Evolutionary conservation across 1,140 invertebrate genomes (phyloP), one percentile per base, ranked within the genome.

Genomic region (Subanguina moxae): DNA sequence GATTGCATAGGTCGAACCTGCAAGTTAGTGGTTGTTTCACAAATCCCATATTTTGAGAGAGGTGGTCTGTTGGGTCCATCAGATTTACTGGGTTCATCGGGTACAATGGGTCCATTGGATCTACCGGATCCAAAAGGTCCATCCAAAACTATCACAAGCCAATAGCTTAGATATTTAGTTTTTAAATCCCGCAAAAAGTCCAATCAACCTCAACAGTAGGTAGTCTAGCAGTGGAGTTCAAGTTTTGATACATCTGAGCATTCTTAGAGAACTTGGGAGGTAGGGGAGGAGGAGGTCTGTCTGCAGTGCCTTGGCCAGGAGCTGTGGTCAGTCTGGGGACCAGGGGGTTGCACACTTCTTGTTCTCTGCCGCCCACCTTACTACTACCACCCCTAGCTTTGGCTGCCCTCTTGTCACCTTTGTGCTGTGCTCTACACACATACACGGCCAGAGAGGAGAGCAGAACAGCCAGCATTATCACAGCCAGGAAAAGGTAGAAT

Each of bases 161-260:
- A n/a, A n/a, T n/a, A n/a, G n/a, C n/a, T 64, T 46, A 64, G 42
- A 32, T 64, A n/a, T 32, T 64, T 38, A 32, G 15, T 1, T 27
- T 28, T 21, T 46, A 46, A 64, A 64, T n/a, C 21, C 21, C 3
- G 25, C 23, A 17, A 17, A 46, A 64, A 65, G 28, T 76, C 23
- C 64, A 65, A 13, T 67, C 38, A 28, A 74, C 72, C 57, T 74
- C 72, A 19, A 76, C 73, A 17, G 69, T 67, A 13, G 65, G 71
- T 42, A 74, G 27, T 69, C n/a, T 15, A n/a, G 65, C 46, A 8
- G 43, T n/a, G 15, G 15, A 56, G 23, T 30, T 9, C 30, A 32
- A 25, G 23, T 46, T 43, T 70, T 61, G 42, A 42, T 45, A 58
- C 38, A 30, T 17, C 46, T 38, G 32, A 45, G 32, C n/a, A 45